A percentile compares a stretch with the other conserved stretches of the same genome.
Evolutionary conservation across 2,888 invertebrate species (phyloP).

Genomic region (Aquatica leii): DNA sequence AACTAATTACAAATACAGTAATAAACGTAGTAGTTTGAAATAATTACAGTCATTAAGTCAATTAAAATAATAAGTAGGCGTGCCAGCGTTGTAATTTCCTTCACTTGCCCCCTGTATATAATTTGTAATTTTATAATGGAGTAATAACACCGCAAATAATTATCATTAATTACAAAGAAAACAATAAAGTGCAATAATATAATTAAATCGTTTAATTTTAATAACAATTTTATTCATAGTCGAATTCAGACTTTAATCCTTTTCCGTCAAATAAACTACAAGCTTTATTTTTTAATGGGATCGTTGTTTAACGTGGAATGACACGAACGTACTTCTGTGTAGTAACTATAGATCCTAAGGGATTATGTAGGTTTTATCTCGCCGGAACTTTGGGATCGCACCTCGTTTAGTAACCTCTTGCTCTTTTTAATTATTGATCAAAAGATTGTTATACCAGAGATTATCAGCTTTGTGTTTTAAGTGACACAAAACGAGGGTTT

Average conservation of each 20-base stretch:
- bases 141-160: constrained; percentile 40
- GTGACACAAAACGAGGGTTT: constrained; percentile 20
- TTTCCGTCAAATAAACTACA: background rate
- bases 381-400: constrained; percentile 32
- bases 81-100: constrained; percentile 35
- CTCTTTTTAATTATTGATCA: constrained; percentile 38
- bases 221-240: background rate
- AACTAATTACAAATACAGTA: constrained; percentile 32
- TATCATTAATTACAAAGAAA: constrained; percentile 25
- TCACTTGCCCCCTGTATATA: constrained; percentile 29
- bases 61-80: constrained; percentile 50
- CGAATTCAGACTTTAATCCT: constrained; percentile 1
- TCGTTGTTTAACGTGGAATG: constrained; percentile 25
- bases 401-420: constrained; percentile 35
- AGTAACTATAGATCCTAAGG: constrained; percentile 22
- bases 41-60: constrained; percentile 46
- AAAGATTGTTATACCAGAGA: constrained; percentile 25
- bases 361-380: constrained; percentile 31
- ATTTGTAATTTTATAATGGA: constrained; percentile 41
- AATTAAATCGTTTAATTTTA: constrained; percentile 11
- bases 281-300: constrained; percentile 21
- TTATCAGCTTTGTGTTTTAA: constrained; percentile 26
- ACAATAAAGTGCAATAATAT: constrained; percentile 10
- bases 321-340: constrained; percentile 25
- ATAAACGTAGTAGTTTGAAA: constrained; percentile 32